Evolutionary conservation across 2,113 vertebrate species (phyloP).

Genomic region (Bostrychus sinensis): DNA sequence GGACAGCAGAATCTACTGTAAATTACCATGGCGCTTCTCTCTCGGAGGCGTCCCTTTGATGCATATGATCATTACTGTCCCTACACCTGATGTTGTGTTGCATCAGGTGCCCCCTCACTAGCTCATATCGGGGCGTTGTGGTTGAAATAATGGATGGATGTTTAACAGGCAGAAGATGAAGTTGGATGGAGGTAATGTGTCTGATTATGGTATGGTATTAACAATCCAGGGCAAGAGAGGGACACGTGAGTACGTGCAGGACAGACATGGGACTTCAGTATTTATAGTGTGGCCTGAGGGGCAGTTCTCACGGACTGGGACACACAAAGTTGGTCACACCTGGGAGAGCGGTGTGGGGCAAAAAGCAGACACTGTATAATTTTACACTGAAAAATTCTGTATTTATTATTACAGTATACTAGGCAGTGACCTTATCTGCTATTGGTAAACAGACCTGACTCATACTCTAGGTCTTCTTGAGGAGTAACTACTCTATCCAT

Average conservation of each 20-base stretch:
- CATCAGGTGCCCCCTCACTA: conserved; percentile 44
- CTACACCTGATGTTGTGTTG: conserved; percentile 37
- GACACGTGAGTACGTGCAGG: conserved; percentile 1
- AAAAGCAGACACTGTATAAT: neutral
- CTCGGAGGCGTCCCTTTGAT: neutral
- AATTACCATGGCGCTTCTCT: conserved; percentile 16
- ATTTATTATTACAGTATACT: neutral
- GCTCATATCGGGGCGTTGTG: conserved; percentile 13
- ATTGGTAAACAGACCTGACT: too few species aligned
- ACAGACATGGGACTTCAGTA: conserved; percentile 4
- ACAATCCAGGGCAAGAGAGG: neutral
- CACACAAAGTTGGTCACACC: conserved; percentile 29
- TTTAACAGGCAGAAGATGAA: conserved; percentile 7
- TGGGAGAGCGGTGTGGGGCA: conserved; percentile 17
- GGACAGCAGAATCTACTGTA: conserved; percentile 49
- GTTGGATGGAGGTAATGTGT: neutral
- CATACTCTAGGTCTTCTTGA: too few species aligned
- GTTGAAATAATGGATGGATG: conserved; percentile 23
- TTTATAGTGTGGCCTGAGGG: conserved; percentile 39
- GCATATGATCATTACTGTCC: conserved; percentile 20
- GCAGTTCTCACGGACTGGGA: conserved; percentile 9
- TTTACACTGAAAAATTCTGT: neutral
- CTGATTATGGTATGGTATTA: neutral
- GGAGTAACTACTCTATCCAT: too few species aligned
- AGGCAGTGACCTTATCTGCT: too few species aligned